phyloP scores from a whole-genome alignment of 23 tunicate genomes.

The Botrylloides violaceus region DNA sequence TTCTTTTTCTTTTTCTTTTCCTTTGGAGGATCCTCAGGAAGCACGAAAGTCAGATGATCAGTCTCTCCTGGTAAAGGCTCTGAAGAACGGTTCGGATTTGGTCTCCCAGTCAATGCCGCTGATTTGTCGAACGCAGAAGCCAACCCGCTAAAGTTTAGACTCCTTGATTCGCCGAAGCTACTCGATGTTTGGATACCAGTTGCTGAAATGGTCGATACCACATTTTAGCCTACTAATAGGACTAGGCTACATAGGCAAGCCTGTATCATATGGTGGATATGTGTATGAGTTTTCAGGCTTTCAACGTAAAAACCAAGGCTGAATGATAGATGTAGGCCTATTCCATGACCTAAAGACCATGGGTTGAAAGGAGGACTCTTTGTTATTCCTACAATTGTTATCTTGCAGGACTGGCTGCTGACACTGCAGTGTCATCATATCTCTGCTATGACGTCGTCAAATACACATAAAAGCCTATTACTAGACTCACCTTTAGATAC shows the following conservation, averaged over 20 bases:
- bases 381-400: too few relatives aligned
- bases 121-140: slow-evolving; percentile 47
- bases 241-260: too few relatives aligned
- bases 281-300: too few relatives aligned
- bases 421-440: too few relatives aligned
- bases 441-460: too few relatives aligned
- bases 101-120: not conserved
- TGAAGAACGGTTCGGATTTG: not conserved
- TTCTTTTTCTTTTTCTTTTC: slow-evolving; percentile 68
- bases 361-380: too few relatives aligned
- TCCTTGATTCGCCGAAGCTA: slow-evolving; percentile 18
- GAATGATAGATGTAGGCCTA: too few relatives aligned
- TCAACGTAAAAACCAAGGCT: too few relatives aligned
- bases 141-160: slow-evolving; percentile 65
- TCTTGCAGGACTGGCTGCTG: too few relatives aligned
- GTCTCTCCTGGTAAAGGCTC: slow-evolving; percentile 69
- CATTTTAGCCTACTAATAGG: not conserved
- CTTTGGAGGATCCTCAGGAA: slow-evolving; percentile 83
- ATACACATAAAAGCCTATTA: not conserved
- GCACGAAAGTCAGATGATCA: slow-evolving; percentile 82
- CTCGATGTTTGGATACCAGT: slow-evolving; percentile 62
- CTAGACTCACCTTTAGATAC: slow-evolving; percentile 59
- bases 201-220: slow-evolving; percentile 26
- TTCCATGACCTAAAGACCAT: too few relatives aligned
- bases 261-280: too few relatives aligned